Evolutionary conservation across 2,113 vertebrate species (phyloP).

Genomic region (Brachirus orientalis): DNA sequence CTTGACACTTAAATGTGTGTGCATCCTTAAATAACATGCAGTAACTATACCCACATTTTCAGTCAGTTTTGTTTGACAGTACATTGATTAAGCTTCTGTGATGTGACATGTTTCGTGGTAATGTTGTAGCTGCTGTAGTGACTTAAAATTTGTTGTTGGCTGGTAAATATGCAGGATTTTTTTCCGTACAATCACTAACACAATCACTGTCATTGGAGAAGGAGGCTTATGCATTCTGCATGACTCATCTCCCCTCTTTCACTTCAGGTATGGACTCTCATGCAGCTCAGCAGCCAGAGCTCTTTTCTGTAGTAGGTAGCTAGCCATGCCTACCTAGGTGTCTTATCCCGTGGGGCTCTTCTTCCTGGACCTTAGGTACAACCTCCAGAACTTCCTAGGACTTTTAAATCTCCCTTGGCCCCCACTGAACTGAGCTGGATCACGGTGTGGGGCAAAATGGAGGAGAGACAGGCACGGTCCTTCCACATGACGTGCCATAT

Average conservation of each 20-base stretch:
- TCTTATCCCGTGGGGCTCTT: constrained; percentile 10
- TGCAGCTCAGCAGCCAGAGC: constrained; percentile 29
- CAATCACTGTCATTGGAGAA: not conserved
- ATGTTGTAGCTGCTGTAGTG: no score
- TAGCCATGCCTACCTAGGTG: constrained; percentile 50
- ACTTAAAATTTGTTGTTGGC: not conserved
- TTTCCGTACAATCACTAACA: no score
- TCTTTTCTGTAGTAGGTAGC: constrained; percentile 41
- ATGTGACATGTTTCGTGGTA: constrained; percentile 4
- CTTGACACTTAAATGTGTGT: no score
- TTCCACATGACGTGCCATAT: constrained; percentile 70
- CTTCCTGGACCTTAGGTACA: constrained; percentile 10
- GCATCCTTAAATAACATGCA: not conserved
- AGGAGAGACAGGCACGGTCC: constrained; percentile 63
- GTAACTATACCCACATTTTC: not conserved
- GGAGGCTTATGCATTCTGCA: constrained; percentile 17
- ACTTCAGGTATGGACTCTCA: constrained; percentile 65
- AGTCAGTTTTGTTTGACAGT: no score
- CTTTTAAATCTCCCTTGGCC: constrained; percentile 4
- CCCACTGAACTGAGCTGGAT: not conserved
- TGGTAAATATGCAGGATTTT: no score
- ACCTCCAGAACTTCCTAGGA: constrained; percentile 21
- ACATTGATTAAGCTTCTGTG: constrained; percentile 5
- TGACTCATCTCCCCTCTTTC: constrained; percentile 47
- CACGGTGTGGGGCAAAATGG: constrained; percentile 56